A percentile compares a stretch with the other conserved stretches of the same genome.
phyloP scores from a whole-genome alignment of 2,113 vertebrate genomes.

The Mohoua ochrocephala region DNA sequence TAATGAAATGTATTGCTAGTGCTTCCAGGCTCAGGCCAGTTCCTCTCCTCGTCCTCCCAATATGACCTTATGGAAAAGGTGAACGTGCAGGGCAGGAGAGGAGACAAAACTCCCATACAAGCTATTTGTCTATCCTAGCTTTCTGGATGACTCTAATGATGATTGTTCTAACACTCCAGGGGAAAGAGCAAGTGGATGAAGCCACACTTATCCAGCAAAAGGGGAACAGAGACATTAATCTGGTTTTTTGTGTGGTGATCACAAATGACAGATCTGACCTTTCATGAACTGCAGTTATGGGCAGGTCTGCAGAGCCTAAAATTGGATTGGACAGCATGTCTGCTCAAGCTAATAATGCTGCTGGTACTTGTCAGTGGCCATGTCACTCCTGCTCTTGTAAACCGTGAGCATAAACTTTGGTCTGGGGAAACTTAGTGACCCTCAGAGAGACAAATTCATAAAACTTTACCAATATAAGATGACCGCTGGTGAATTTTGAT shows the following conservation, averaged over 20 bases:
- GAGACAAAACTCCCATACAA: not conserved
- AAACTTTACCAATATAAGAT: not conserved
- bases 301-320: slow-evolving; percentile 24
- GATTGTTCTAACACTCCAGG: not conserved
- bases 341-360: slow-evolving; percentile 23
- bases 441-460: not conserved
- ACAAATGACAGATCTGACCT: slow-evolving; percentile 39
- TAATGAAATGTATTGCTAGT: not conserved
- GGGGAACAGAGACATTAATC: not conserved
- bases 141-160: not conserved
- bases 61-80: not conserved
- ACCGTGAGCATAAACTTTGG: slow-evolving; percentile 7
- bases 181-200: not conserved
- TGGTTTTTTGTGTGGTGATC: not conserved
- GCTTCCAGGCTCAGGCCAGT: not conserved
- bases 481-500: not conserved
- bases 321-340: slow-evolving; percentile 33
- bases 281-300: slow-evolving; percentile 33
- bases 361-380: slow-evolving; percentile 1
- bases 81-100: not conserved
- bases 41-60: accelerated
- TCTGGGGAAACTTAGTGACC: not conserved
- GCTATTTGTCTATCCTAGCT: not conserved
- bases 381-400: not conserved
- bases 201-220: not conserved